Base-by-base conservation (phyloP, 2,888 invertebrate genomes). In the Augochlorella aurata region DNA sequence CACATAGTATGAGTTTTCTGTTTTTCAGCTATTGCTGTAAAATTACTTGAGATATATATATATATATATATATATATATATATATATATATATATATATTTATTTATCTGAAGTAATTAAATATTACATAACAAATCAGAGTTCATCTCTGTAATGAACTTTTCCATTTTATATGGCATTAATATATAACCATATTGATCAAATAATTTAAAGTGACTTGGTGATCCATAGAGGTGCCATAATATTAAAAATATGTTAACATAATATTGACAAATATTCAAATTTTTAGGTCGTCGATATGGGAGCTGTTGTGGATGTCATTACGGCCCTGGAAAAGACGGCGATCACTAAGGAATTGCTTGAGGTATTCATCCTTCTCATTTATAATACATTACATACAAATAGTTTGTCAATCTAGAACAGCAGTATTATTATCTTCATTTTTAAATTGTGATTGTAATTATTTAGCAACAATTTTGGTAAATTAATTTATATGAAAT, bases 241-340 rank as follows among this genome's bases (percentile, higher is more conserved):
- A 29, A 38, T 5, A 47, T 47, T 63, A 29, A 16, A 74, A 49
- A 10, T 70, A 2, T 3, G 18, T 54, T 38, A 45, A 52, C 18
- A 3, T 66, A 63, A 18, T 29, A 69, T 72, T 18, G 1, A 66
- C 29, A 21, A 44, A 44, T n/a, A 12, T 44, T 65, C 12, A 68
- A 67, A 75, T 81, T 84, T 84, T 47, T 94, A 98, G 98, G 98
- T 98, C 95, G 96, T 98, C 95, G 97, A 98, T 96, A 97, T 98
- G 97, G 97, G 96, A 94, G 95, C 97, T 94, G 98, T 98, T 95
- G 95, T 97, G 95, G 98, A 98, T 95, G 97, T 98, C 95, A 97
- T 99, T 95, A 96, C 97, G 94, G 95, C 97, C 94, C 95, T 99
- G 96, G 98, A 99, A 95, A 97, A 96, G 95, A 96, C 97, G 94